phyloP scores from a whole-genome alignment of 2,113 vertebrate genomes.

The Actenoides lindsayi region DNA sequence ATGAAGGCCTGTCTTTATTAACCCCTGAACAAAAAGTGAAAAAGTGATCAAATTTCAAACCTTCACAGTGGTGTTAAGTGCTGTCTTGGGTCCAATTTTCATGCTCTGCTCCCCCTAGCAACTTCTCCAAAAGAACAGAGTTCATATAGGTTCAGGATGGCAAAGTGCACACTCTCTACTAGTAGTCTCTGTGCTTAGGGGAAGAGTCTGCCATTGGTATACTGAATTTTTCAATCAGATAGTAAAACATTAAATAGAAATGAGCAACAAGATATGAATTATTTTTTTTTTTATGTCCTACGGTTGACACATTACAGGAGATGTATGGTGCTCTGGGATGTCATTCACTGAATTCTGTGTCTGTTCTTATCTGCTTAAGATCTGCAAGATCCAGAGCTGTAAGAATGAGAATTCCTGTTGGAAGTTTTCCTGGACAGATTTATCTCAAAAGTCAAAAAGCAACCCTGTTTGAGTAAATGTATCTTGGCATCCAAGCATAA shows the following conservation, averaged over 20 bases:
- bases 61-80: neutral
- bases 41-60: neutral
- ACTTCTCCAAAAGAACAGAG: neutral
- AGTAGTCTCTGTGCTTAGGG: neutral
- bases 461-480: neutral
- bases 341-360: neutral
- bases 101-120: neutral
- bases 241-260: neutral
- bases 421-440: neutral
- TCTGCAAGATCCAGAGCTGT: neutral
- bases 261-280: neutral
- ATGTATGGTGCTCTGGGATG: neutral
- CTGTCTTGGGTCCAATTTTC: neutral
- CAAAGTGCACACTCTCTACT: neutral
- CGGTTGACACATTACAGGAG: neutral
- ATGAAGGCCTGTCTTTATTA: neutral
- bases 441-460: slow-evolving; percentile 7
- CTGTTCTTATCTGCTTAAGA: neutral
- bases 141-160: neutral
- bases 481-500: neutral
- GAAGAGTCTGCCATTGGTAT: neutral
- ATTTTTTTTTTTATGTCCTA: neutral
- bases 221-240: neutral
- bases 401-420: neutral
- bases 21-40: fast-evolving